Base-by-base conservation (phyloP, 1,140 invertebrate species). In the Cotesia typhae region DNA sequence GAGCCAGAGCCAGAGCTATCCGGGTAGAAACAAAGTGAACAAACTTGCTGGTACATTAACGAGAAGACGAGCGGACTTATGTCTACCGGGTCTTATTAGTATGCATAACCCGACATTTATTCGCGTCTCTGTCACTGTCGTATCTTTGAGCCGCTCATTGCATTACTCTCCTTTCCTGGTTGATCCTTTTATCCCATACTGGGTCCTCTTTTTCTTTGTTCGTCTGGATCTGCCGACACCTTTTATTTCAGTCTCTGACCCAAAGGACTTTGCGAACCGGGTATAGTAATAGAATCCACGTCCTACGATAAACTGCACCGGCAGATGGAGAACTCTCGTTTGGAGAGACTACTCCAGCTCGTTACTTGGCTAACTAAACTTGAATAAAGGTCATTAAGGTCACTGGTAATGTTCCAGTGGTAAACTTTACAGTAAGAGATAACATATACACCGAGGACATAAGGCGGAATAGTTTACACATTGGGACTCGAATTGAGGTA, bases 121-220 rank as follows among this genome's bases (percentile, higher is more conserved):
- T 9, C 37, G 20, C 4, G 51, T 38, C 37, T 28, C 51, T 68
- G 52, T 36, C 66, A 52, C 52, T 68, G 20, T 28, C 3, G n/a
- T n/a, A 12, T 65, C 9, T 71, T 17, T 38, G 60, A 53, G 66
- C 38, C 64, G 38, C 64, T 52, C 73, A 69, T 74, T 77, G 75
- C 78, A 79, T 80, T 74, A 77, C 74, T 72, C 76, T 75, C 36
- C 28, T 69, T 70, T 70, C 72, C 71, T 74, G 41, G 67, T 70
- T 60, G 61, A 63, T 47, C 37, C 61, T 41, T 57, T 37, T 70
- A 60, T 10, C 10, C 12, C n/a, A 28, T 28, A 12, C 47, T 41
- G 52, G 38, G 5, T 36, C 38, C 35, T 14, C 35, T 36, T 55
- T 61, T 61, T 35, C 59, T 61, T 6, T 10, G 28, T 28, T 28